Base-by-base conservation (phyloP, 2,797 vertebrate genomes). In the Antennarius maculatus region DNA sequence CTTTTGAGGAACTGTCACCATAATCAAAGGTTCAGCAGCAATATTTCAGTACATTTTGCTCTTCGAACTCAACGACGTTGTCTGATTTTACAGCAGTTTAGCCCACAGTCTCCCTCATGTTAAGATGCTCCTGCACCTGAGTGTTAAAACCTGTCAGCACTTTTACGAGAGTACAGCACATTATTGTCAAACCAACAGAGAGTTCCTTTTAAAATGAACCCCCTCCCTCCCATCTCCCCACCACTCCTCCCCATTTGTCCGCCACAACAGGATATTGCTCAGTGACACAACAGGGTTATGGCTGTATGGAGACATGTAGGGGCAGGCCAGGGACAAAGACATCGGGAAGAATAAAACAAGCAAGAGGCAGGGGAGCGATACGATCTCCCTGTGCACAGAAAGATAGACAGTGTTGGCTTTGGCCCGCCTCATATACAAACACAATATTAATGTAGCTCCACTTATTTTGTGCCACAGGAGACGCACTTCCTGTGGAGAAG, bases 221-320 rank as follows among this genome's bases (percentile, higher is more conserved):
- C 39, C 23, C 18, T 27, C 10, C 1, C 48, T 57, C n/a, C 5
- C 5, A 15, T 16, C 18, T 41, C 4, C 6, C 14, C 7, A 7
- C 17, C 73, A n/a, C 14, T n/a, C 50, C 63, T 39, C 6, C 42
- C 28, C 23, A 31, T 54, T 34, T 59, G 52, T 43, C 39, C 67
- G 56, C 52, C 71, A 86, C 81, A 88, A 91, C 89, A 93, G 91
- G 90, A 91, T 90, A 86, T 79, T 81, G 86, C 79, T 79, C 83
- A 83, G 86, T 78, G 78, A 78, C 83, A 85, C 69, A 79, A 70
- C 88, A 74, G 73, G 68, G 84, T 64, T 76, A 69, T 18, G 37
- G 82, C 76, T 66, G 69, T 41, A 73, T 18, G 67, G 79, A 87
- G 91, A 91, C 91, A 70, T 90, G 93, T 85, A 74, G 80, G 57